Evolutionary conservation across 2,113 vertebrate genomes (phyloP).

Genomic region (Aix galericulata): DNA sequence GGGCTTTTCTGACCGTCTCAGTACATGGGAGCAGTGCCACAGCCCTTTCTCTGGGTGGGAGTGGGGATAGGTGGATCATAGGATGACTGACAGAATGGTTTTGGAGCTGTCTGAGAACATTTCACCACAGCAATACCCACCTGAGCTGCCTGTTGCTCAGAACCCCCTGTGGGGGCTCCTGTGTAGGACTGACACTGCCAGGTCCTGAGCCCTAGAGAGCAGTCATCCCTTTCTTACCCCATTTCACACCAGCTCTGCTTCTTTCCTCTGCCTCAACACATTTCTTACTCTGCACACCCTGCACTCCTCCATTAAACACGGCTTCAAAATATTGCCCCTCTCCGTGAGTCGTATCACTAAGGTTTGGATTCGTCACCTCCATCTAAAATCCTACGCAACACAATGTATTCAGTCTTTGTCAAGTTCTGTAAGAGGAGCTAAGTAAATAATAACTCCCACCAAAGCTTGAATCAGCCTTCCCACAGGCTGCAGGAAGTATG

Average conservation of each 20-base stretch:
- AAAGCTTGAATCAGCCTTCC: background rate
- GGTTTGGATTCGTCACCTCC: background rate
- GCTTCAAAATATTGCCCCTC: background rate
- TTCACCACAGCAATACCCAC: background rate
- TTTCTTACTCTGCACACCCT: background rate
- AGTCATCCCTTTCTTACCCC: background rate
- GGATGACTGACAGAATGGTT: background rate
- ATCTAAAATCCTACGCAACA: background rate
- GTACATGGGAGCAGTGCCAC: background rate
- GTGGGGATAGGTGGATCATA: background rate
- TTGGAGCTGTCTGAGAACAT: background rate
- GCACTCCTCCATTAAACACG: background rate
- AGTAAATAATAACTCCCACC: background rate
- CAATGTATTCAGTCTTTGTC: background rate
- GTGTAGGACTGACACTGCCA: background rate
- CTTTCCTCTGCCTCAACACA: background rate
- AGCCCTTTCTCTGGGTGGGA: background rate
- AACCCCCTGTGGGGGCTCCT: background rate
- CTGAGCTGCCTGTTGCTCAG: background rate
- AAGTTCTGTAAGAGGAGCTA: background rate
- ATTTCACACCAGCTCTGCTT: background rate
- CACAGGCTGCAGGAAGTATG: background rate
- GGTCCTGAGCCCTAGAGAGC: background rate
- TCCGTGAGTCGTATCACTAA: accelerated
- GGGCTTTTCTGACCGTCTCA: background rate